Conservation (phyloP, 2,797 vertebrate species). For the Cyclopterus lumpus region DNA sequence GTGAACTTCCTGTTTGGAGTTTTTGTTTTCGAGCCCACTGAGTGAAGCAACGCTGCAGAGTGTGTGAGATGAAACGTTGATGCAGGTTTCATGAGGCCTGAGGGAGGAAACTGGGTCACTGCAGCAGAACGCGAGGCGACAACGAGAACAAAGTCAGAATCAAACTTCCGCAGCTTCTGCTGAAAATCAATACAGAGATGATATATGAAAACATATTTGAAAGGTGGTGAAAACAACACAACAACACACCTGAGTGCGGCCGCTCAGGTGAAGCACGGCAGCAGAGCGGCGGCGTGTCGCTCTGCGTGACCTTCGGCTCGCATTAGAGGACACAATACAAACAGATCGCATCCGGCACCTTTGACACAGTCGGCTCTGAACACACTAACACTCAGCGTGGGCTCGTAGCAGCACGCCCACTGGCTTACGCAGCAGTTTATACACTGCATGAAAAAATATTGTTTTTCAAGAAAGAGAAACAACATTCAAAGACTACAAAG, state of each 20-base stretch:
- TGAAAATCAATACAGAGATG: background rate
- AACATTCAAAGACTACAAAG: background rate
- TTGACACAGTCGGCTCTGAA: too few relatives aligned
- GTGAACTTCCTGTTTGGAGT: slow-evolving; percentile 24
- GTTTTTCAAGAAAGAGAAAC: slow-evolving; percentile 6
- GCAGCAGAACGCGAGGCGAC: slow-evolving; percentile 24
- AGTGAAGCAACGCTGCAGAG: background rate
- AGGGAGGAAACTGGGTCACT: slow-evolving; percentile 32
- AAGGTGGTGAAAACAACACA: too few relatives aligned
- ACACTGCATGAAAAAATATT: background rate
- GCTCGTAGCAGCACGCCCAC: too few relatives aligned
- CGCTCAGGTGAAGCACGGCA: too few relatives aligned
- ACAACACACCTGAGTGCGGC: too few relatives aligned
- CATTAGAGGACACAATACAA: too few relatives aligned
- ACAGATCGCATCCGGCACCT: too few relatives aligned
- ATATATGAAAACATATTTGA: background rate
- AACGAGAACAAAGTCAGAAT: background rate
- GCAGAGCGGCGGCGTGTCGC: too few relatives aligned
- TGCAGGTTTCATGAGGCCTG: slow-evolving; percentile 43
- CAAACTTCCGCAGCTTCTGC: background rate
- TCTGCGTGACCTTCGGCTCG: too few relatives aligned
- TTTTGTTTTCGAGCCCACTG: background rate
- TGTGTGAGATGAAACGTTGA: slow-evolving; percentile 1
- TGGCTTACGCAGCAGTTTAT: slow-evolving; percentile 1
- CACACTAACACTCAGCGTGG: too few relatives aligned